Base-by-base conservation (phyloP, 2,888 invertebrate genomes). In the Campoplex nolae region DNA sequence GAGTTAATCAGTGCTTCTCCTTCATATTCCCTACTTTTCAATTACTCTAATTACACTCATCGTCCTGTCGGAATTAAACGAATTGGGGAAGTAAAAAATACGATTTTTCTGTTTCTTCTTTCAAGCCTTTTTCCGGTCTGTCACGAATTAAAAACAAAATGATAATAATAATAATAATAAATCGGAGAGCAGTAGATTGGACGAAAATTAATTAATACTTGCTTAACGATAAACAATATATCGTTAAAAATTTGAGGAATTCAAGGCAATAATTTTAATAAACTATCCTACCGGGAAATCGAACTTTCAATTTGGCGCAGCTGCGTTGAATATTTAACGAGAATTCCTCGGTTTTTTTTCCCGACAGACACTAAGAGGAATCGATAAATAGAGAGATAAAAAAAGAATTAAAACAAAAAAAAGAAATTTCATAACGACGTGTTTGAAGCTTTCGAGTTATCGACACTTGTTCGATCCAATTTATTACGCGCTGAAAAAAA, bases 211-310 rank as follows among this genome's bases (percentile, higher is more conserved):
- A 62, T 62, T 32, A 62, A 32, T 62, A 32, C 16, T 7, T 62
- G 23, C 32, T 16, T 4, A 62, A 62, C 62, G 62, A 62, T 62
- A 62, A 62, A 62, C 32, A 62, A 62, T 32, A 68, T 4, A 38
- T 42, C 68, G 42, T 42, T 8, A 74, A 74, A 51, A 56, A 74
- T 74, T n/a, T 35, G 23, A 74, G 56, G 74, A 74, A 74, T 56
- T 35, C 13, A 38, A 1, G 51, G 38, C 23, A 56, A 71, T 71
- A 54, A 38, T 74, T 56, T 23, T 56, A 56, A 35, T 54, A 38
- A 56, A 74, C 35, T 54, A 74, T 56, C 38, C 32, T n/a, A 35
- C 35, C 54, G 54, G 54, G 42, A n/a, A 68, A 18, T 51, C 16
- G 35, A 74, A 56, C 56, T 56, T 74, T 74, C 11, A 35, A 56